Evolutionary conservation across 2,797 vertebrate genomes (phyloP).

Genomic region (Chaunax sp.): DNA sequence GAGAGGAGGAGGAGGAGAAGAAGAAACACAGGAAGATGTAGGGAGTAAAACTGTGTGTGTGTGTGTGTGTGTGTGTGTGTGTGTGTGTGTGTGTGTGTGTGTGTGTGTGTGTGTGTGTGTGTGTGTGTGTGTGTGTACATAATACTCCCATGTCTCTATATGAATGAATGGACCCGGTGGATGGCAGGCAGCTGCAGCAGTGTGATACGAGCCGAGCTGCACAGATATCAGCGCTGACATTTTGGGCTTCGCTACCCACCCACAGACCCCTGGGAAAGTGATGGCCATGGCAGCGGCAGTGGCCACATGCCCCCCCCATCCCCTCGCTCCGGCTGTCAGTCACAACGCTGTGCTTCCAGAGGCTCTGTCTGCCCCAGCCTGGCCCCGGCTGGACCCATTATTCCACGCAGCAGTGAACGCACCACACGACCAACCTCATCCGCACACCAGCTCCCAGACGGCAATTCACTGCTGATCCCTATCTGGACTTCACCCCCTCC

Average conservation of each 20-base stretch:
- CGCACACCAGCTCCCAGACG: constrained; percentile 49
- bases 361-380: constrained; percentile 66
- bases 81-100: constrained; percentile 14
- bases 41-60: not conserved
- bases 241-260: constrained; percentile 84
- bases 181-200: constrained; percentile 79
- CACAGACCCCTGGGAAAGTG: constrained; percentile 81
- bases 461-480: constrained; percentile 82
- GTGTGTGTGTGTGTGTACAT: constrained; percentile 13
- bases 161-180: constrained; percentile 70
- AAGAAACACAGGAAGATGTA: constrained; percentile 40
- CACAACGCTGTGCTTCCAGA: constrained; percentile 78
- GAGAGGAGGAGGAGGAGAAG: constrained; percentile 30
- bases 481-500: constrained; percentile 73
- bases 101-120: constrained; percentile 33
- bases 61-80: constrained; percentile 7
- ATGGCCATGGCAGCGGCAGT: constrained; percentile 77
- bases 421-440: constrained; percentile 39
- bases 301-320: constrained; percentile 71
- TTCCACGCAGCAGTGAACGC: constrained; percentile 31
- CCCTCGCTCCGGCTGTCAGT: constrained; percentile 77
- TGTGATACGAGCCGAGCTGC: constrained; percentile 79
- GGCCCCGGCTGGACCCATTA: constrained; percentile 61
- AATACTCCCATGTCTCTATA: constrained; percentile 61
- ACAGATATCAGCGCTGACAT: constrained; percentile 88